Evolutionary conservation across 2,797 vertebrate species (phyloP), one percentile per base, ranked within the genome.

Genomic region (Melanogrammus aeglefinus): DNA sequence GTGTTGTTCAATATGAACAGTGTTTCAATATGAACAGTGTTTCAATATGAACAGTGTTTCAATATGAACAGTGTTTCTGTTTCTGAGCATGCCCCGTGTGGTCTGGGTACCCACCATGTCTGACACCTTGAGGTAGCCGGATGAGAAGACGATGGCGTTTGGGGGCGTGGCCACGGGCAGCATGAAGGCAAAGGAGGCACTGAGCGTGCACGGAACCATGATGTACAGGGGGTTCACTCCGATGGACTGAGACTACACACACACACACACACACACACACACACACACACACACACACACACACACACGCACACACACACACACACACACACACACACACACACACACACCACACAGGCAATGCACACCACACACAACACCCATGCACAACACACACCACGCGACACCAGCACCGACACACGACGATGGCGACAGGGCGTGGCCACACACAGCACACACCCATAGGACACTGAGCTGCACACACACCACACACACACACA

Each of bases 161-260:
- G 96, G 97, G 0, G 97, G 96, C 1, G 97, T 98, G 82, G 96
- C 97, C 83, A 97, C 96, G 0, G 97, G 97, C 29, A 98, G 83
- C 96, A 97, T 97, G 92, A 98, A 98, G 88, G 97, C 96, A 27
- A 97, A 96, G 27, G 97, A 98, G 1, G 96, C 90, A 1, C 96
- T 96, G 80, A 98, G 93, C 0, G 96, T 96, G 79, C 94, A 94
- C 12, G 97, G 96, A 27, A 98, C 88, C 96, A 98, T 97, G 76
- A 97, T 83, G 4, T 97, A 97, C 27, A 98, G 87, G 0, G 97
- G 97, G 69, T 98, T 96, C 88, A 98, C 57, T n/a, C 77, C 79
- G 0, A 97, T 91, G 14, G 95, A 94, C 77, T 94, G 88, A 2
- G 94, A 93, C 96, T 92, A 80, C 66, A 72, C 29, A 35, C 21